Evolutionary conservation across 92 coral and sea anemone species (phyloP), one percentile per base, ranked within the genome.

Genomic region (Palythoa caribaeorum): DNA sequence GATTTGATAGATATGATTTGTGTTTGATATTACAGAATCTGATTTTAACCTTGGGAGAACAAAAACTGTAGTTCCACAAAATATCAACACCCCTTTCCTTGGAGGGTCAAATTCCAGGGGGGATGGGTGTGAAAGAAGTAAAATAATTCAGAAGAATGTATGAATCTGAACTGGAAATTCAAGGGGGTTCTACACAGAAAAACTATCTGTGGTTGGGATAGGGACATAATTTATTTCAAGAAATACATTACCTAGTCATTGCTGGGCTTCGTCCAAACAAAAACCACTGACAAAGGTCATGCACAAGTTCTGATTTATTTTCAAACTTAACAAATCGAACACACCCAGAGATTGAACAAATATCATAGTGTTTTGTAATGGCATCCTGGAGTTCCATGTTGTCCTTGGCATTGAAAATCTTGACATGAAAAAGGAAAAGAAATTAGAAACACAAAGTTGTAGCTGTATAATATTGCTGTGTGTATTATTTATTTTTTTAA

Each of bases 321-420:
- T 69, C 74, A 21, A 19, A 69, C 74, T 69, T 69, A 37, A 69
- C 74, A 21, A 69, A 21, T 69, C 74, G 38, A 69, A 69, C 28
- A 69, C 74, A 69, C 38, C 74, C 74, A 69, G 74, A 69, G 28
- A 69, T 69, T 69, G 19, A 69, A 69, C 74, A 69, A 21, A 69
- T 21, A 19, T 69, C 38, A 19, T 21, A 69, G 38, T 69, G 74
- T 37, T 37, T 69, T 69, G 74, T 37, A 69, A 69, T 69, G 74
- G 74, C 38, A 69, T 69, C 74, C 38, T 69, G 44, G 39, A 71
- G 75, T 71, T 71, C 75, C 36, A 38, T 71, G 75, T 71, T 71
- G 47, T 71, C 39, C 75, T 71, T 71, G 36, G 75, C 75, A 71
- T 71, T 71, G 75, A 71, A 21, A 71, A 71, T 71, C 75, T 71